These are phyloP conservation scores for Conopomorpha cramerella DNA, from an alignment of 1,140 invertebrate genomes.

Conservation along the genomic window DNA sequence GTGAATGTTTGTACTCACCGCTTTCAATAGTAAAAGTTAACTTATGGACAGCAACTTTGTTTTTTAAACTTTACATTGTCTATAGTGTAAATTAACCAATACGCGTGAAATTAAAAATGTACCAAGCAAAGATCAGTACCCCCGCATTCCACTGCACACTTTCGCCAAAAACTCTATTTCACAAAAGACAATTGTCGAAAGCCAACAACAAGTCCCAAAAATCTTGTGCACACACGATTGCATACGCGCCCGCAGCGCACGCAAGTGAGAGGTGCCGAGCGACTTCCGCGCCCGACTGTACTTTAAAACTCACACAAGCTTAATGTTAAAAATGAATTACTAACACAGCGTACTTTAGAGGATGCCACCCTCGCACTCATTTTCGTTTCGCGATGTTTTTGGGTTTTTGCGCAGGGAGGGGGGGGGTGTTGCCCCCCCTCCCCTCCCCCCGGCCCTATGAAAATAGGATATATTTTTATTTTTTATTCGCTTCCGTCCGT, in stretches of 20 bases:
- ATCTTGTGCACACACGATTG: no score
- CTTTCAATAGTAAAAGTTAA: no score
- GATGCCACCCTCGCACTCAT: slow-evolving; percentile 47
- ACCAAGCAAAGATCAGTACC: no score
- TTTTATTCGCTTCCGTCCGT: slow-evolving; percentile 56
- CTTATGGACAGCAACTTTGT: no score
- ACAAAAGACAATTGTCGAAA: no score
- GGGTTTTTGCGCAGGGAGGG: slow-evolving; percentile 54
- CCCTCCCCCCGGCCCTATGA: slow-evolving; percentile 43
- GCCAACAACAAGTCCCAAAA: no score
- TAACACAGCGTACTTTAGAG: slow-evolving; percentile 47
- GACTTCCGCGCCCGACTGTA: slow-evolving; percentile 27
- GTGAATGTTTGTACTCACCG: no score
- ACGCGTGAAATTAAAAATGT: no score
- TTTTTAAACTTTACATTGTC: no score
- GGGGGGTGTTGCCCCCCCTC: slow-evolving; percentile 11
- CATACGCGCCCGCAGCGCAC: not conserved
- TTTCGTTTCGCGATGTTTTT: slow-evolving; percentile 58
- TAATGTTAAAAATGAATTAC: slow-evolving; percentile 62
- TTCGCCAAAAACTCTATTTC: no score
- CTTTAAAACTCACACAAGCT: slow-evolving; percentile 57
- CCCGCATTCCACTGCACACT: no score
- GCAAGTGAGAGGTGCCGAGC: not conserved
- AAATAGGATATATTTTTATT: slow-evolving; percentile 62
- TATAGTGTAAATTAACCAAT: no score